These are phyloP conservation scores for Ovibos moschatus DNA, from an alignment of 2,113 vertebrate genomes.

Conservation along the genomic window DNA sequence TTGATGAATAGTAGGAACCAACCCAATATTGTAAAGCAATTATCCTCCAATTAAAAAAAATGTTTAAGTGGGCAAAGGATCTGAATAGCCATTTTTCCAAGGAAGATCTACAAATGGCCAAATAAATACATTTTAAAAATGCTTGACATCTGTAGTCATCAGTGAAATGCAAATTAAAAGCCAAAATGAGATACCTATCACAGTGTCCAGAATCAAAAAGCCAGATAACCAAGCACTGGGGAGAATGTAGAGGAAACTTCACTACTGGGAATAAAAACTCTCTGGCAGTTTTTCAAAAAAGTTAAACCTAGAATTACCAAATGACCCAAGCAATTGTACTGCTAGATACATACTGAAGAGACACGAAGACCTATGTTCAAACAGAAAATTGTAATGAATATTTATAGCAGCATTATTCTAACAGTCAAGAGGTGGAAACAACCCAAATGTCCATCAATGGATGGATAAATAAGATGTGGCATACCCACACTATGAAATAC, in stretches of 20 bases:
- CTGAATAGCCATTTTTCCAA: background rate
- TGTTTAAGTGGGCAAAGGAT: background rate
- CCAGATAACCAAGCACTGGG: background rate
- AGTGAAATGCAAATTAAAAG: background rate
- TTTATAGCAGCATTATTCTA: background rate
- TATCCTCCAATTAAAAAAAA: background rate
- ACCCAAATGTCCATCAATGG: background rate
- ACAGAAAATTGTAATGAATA: background rate
- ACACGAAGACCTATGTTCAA: background rate
- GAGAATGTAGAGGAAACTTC: background rate
- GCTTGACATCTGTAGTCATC: background rate
- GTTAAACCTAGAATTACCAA: background rate
- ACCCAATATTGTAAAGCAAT: background rate
- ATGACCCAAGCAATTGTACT: background rate
- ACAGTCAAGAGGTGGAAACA: background rate
- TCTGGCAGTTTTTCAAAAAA: background rate
- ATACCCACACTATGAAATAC: background rate
- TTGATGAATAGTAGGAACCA: background rate
- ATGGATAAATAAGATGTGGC: background rate
- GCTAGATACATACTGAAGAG: background rate
- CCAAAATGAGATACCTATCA: background rate
- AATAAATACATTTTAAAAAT: background rate
- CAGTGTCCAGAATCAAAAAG: background rate
- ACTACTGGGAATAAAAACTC: rapidly evolving
- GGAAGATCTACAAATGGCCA: background rate